Base-by-base conservation (phyloP, 1,140 invertebrate species). In the Drosophila quadrilineata region DNA sequence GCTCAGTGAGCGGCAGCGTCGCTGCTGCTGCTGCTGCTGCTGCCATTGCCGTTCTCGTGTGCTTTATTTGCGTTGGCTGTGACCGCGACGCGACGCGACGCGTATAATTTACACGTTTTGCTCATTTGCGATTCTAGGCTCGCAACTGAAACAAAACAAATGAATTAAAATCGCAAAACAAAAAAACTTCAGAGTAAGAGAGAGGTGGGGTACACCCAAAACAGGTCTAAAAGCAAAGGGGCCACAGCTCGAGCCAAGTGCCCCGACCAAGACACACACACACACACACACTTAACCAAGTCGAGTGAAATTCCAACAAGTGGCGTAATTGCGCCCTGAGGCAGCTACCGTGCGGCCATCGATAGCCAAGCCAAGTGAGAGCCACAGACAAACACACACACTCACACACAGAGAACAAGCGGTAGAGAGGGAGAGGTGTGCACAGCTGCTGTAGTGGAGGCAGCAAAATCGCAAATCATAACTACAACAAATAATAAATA, bases 71-170 rank as follows among this genome's bases (percentile, higher is more conserved):
- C 77, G 82, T 82, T 71, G 79, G 77, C 77, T 82, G 77, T 80
- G 77, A 82, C 76, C 76, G 79, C 67, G 77, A 80, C 71, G 71
- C 67, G 82, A 77, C 76, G 79, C 67, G 77, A 80, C 71, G 71
- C 67, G 82, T 79, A 86, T 86, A 86, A 87, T 86, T 86, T 79
- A 86, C 80, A 86, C 80, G 79, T 85, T 85, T 85, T 82, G 80
- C 80, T 86, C 80, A 86, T 86, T 86, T 86, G 64, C 71, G 71
- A 86, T 86, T 86, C 80, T 86, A 75, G 80, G 71, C 79, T 77
- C 74, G 77, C 69, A 84, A 62, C 72, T 59, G 66, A 77, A 84
- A 85, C 74, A 66, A 66, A 66, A 53, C 65, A 84, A 84, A 85
- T 71, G 70, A 84, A 79, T 85, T 84, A 68, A 67, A 74, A 68